Conservation (phyloP, 1,140 invertebrate species). For the Chironomus striatipennis region DNA sequence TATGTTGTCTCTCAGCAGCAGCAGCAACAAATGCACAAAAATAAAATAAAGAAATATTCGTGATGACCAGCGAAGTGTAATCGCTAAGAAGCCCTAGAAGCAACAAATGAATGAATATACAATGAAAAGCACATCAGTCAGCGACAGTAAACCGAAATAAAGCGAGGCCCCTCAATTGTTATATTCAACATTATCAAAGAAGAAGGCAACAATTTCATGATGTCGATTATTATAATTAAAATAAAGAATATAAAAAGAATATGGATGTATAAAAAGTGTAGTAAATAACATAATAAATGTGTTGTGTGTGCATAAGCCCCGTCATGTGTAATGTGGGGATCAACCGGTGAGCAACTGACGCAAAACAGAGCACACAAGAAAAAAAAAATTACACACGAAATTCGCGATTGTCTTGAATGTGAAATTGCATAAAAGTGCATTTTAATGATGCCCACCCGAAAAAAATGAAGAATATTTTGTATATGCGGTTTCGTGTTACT, state of each 20-base stretch:
- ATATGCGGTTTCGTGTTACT: not conserved
- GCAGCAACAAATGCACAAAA: too few species aligned
- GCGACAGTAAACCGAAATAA: not conserved
- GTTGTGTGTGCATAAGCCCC: not conserved
- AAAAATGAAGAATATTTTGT: not conserved
- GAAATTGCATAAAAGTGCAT: not conserved
- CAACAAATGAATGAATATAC: not conserved
- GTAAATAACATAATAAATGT: not conserved
- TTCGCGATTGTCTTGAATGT: not conserved
- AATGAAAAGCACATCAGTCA: not conserved
- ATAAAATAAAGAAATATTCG: too few species aligned
- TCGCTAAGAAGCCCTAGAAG: slow-evolving; percentile 1
- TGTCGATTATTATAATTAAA: slow-evolving; percentile 4
- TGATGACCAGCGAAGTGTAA: not conserved
- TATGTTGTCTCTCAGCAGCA: too few species aligned
- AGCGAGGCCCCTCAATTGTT: not conserved
- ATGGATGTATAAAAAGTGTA: not conserved
- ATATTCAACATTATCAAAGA: not conserved
- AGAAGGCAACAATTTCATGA: not conserved
- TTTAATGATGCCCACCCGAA: not conserved
- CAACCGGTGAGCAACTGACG: not conserved
- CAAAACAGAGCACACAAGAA: not conserved
- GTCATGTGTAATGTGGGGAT: not conserved
- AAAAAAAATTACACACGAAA: not conserved
- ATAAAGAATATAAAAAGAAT: not conserved